Percentiles rank a stretch among this genome's conserved stretches.
phyloP scores from a whole-genome alignment of 2,113 vertebrate species.

The Paramormyrops kingsleyae region DNA sequence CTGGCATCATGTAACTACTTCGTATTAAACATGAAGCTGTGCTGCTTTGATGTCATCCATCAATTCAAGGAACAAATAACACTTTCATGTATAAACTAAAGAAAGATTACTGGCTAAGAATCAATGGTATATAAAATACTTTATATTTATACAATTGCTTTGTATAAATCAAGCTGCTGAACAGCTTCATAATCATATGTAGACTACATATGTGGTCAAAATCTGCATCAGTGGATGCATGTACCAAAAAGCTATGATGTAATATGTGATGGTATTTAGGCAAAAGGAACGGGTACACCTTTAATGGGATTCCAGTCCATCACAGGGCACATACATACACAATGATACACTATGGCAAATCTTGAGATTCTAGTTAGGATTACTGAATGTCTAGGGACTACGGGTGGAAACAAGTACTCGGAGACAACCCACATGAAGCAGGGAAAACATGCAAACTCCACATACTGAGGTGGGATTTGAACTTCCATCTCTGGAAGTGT shows the following conservation, averaged over 20 bases:
- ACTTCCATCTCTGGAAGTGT: not conserved
- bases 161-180: not conserved
- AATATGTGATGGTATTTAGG: not conserved
- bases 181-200: not conserved
- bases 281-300: not conserved
- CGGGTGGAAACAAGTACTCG: not conserved
- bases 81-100: not conserved
- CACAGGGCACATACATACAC: not conserved
- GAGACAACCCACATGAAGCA: not conserved
- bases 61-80: not conserved
- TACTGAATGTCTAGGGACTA: not conserved
- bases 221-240: not conserved
- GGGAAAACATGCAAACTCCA: not conserved
- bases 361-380: not conserved
- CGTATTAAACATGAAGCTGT: not conserved
- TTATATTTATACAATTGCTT: too few relatives aligned
- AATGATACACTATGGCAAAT: not conserved
- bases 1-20: not conserved
- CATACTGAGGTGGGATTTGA: not conserved
- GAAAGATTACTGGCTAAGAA: not conserved
- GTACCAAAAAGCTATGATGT: not conserved
- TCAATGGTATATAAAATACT: not conserved
- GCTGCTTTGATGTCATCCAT: not conserved
- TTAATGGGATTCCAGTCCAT: not conserved
- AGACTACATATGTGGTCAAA: not conserved